These are phyloP conservation scores for Empis stercorea DNA, from an alignment of 2,888 invertebrate species.

Conservation along the genomic window DNA sequence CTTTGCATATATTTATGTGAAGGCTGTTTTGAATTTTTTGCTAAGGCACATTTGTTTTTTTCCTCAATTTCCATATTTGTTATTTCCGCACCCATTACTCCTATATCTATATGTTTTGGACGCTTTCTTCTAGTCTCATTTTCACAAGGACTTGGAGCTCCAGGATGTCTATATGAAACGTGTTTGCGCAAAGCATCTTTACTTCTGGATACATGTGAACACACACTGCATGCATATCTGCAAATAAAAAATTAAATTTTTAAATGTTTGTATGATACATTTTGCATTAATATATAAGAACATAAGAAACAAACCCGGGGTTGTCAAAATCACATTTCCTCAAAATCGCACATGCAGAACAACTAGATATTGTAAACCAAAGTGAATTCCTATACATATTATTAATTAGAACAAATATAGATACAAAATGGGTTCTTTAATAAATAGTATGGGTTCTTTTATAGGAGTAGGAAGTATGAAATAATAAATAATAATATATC, in stretches of 20 bases:
- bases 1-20: constrained; percentile 33
- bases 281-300: too few species aligned
- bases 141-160: constrained; percentile 18
- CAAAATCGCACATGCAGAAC: too few species aligned
- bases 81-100: constrained; percentile 10
- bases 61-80: not conserved
- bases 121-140: constrained; percentile 17
- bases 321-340: too few species aligned
- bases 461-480: too few species aligned
- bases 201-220: constrained; percentile 76
- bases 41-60: not conserved
- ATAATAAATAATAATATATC: too few species aligned
- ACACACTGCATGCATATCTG: constrained; percentile 73
- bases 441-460: too few species aligned
- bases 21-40: constrained; percentile 14
- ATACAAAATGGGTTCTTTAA: too few species aligned
- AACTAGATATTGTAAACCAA: too few species aligned
- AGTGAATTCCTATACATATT: too few species aligned
- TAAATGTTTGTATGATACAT: too few species aligned
- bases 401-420: too few species aligned
- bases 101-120: constrained; percentile 9
- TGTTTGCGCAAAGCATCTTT: constrained; percentile 79
- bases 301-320: not conserved
- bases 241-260: not conserved
- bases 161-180: constrained; percentile 74